These are phyloP conservation scores for Drosophila prolongata DNA, from an alignment of 2,888 invertebrate genomes.

Conservation along the genomic window DNA sequence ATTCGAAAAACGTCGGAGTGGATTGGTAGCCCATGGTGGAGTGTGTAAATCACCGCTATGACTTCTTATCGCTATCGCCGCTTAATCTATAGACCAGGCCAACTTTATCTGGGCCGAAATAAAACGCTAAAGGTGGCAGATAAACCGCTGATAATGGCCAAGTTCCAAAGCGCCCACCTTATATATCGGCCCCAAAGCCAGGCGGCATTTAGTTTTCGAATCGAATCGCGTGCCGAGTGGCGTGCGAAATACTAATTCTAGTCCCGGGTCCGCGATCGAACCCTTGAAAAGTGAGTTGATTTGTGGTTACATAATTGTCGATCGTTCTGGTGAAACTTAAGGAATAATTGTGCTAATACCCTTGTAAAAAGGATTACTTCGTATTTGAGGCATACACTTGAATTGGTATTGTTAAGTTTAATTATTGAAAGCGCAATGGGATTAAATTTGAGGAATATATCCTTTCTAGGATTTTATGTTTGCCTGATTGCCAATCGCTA, in stretches of 20 bases:
- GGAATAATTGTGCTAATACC: too few relatives aligned
- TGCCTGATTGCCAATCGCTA: too few relatives aligned
- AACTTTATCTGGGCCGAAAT: conserved; percentile 66
- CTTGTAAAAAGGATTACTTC: not conserved
- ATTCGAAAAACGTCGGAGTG: conserved; percentile 30
- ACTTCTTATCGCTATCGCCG: conserved; percentile 60
- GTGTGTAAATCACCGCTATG: conserved; percentile 60
- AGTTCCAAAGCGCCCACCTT: conserved; percentile 37
- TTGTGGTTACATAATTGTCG: conserved; percentile 18
- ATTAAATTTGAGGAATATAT: too few relatives aligned
- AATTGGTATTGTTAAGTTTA: too few relatives aligned
- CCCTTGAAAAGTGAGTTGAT: conserved; percentile 48
- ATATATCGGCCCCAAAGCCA: conserved; percentile 48
- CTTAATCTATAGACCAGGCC: conserved; percentile 57
- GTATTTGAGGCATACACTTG: too few relatives aligned
- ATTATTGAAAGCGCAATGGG: too few relatives aligned
- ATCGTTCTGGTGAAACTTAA: conserved; percentile 17
- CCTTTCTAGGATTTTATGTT: too few relatives aligned
- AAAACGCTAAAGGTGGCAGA: conserved; percentile 63
- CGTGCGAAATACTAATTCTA: conserved; percentile 24
- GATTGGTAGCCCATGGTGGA: conserved; percentile 43
- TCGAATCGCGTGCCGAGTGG: conserved; percentile 29
- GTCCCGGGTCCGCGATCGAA: conserved; percentile 1
- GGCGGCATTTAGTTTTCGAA: conserved; percentile 52
- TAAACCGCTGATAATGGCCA: conserved; percentile 49